These are phyloP conservation scores for Parasteatoda tepidariorum DNA, from an alignment of 1,140 invertebrate species.

Conservation along the genomic window DNA sequence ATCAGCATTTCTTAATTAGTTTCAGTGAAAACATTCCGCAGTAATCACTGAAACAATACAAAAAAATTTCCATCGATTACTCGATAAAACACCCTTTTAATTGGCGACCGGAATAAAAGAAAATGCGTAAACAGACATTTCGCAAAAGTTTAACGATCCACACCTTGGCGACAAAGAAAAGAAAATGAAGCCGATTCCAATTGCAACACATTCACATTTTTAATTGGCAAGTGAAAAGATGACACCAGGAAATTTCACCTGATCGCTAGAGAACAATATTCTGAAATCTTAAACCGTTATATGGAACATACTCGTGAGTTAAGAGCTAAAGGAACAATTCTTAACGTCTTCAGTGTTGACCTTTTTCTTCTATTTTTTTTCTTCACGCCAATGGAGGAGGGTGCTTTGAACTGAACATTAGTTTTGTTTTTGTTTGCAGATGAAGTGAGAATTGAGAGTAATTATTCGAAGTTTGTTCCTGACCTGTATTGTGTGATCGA, in stretches of 20 bases:
- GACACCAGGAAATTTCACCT: constrained; percentile 28
- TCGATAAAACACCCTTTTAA: background rate
- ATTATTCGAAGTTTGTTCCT: background rate
- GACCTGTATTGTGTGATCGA: background rate
- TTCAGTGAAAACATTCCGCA: background rate
- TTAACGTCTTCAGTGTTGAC: background rate
- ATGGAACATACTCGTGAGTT: background rate
- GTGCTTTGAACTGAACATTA: background rate
- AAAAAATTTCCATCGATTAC: background rate
- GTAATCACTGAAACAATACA: background rate
- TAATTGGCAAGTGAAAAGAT: constrained; percentile 15
- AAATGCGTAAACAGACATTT: background rate
- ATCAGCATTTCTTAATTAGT: background rate
- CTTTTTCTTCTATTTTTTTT: constrained; percentile 5
- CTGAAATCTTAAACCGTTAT: background rate
- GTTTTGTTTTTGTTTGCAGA: background rate
- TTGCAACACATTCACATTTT: background rate
- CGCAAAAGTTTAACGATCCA: background rate
- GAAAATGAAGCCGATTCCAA: background rate
- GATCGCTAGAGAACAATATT: background rate
- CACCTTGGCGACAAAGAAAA: constrained; percentile 15
- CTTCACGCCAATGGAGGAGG: background rate
- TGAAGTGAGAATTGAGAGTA: background rate
- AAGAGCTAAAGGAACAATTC: constrained; percentile 32
- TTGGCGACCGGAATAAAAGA: background rate